These are phyloP conservation scores for Pangasius mekongensis DNA, from an alignment of 2,797 vertebrate species.

Conservation along the genomic window DNA sequence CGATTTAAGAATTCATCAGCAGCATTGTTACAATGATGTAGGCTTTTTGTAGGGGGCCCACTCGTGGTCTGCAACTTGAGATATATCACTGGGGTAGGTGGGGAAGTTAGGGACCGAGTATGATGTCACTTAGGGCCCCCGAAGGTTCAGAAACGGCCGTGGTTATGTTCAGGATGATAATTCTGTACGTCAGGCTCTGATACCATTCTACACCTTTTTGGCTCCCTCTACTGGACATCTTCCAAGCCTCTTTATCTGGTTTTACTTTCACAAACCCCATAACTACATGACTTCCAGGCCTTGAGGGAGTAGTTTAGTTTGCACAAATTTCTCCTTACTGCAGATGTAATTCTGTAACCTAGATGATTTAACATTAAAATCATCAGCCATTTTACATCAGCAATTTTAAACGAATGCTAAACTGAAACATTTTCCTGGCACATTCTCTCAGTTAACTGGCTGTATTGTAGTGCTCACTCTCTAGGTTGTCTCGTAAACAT, in stretches of 20 bases:
- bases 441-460: neutral
- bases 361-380: conserved; percentile 4
- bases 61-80: neutral
- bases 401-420: neutral
- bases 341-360: neutral
- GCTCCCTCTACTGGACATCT: conserved; percentile 26
- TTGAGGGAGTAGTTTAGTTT: neutral
- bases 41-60: neutral
- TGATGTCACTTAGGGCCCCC: neutral
- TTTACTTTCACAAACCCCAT: neutral
- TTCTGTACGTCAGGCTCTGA: neutral
- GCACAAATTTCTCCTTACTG: neutral
- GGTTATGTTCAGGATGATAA: neutral
- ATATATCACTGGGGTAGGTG: neutral
- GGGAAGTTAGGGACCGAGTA: neutral
- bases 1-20: neutral
- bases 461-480: neutral
- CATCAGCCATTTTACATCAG: neutral
- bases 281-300: neutral
- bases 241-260: neutral
- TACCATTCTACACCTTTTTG: neutral
- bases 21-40: no score
- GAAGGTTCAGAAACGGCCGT: neutral
- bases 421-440: neutral
- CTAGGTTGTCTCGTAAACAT: neutral